Evolutionary conservation across 2,113 vertebrate species (phyloP).

Genomic region (Otis tarda): DNA sequence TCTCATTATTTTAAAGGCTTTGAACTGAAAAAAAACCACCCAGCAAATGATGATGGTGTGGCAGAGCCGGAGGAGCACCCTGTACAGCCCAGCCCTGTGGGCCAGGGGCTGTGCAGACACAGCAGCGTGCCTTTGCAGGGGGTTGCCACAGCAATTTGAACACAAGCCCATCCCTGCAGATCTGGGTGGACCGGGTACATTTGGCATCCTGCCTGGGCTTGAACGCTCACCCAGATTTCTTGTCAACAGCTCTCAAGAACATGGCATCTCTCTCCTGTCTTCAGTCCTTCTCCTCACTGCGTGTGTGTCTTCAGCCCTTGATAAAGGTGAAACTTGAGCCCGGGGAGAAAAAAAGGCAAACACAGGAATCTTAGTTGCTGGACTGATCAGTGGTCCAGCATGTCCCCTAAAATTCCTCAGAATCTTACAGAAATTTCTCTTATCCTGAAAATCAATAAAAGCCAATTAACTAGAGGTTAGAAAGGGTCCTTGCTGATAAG

Average conservation of each 20-base stretch:
- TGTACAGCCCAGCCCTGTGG: not conserved
- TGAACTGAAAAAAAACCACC: not conserved
- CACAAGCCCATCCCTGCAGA: not conserved
- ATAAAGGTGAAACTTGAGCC: not conserved
- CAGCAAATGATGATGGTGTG: not conserved
- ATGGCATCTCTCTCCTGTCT: not conserved
- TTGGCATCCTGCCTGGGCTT: not conserved
- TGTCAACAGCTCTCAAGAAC: not conserved
- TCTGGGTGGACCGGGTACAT: not conserved
- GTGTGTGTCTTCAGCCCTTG: not conserved
- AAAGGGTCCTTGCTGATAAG: conserved; percentile 28
- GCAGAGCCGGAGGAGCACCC: not conserved
- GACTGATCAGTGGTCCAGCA: not conserved
- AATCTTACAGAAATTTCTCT: not conserved
- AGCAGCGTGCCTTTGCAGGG: not conserved
- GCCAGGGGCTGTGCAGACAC: not conserved
- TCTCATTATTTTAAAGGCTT: not conserved
- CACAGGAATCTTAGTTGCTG: not conserved
- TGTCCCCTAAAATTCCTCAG: not conserved
- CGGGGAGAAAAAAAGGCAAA: not conserved
- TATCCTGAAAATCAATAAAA: conserved; percentile 30
- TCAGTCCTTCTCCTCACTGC: not conserved
- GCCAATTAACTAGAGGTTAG: conserved; percentile 26
- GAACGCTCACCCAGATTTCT: not conserved
- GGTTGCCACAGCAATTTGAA: not conserved